Conservation (phyloP, 2,888 invertebrate genomes). For the Piscicola geometra region DNA sequence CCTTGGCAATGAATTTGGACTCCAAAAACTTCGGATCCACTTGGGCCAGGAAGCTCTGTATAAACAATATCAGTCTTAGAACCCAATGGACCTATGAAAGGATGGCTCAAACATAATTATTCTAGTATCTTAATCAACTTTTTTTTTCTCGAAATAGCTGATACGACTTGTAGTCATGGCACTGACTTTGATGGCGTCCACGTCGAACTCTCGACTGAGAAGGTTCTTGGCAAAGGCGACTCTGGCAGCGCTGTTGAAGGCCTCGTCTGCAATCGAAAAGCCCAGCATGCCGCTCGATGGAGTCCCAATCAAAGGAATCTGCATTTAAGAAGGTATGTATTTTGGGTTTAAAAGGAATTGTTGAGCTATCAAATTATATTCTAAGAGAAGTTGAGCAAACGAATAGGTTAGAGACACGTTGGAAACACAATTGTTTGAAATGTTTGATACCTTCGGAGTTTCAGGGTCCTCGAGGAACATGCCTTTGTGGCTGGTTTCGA, state of each 20-base stretch:
- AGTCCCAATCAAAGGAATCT: slow-evolving; percentile 1
- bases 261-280: slow-evolving; percentile 4
- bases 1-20: background rate
- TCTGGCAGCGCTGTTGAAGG: background rate
- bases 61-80: no score
- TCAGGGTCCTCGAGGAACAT: background rate
- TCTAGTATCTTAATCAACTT: no score
- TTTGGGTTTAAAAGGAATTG: no score
- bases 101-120: no score
- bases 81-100: no score
- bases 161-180: no score
- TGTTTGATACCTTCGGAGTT: background rate
- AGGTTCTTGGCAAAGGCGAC: background rate
- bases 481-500: slow-evolving; percentile 4
- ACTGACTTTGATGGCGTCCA: background rate
- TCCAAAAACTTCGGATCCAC: background rate
- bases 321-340: no score
- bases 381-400: no score
- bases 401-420: no score
- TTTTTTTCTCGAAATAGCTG: no score
- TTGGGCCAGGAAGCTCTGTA: background rate
- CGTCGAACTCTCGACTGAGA: background rate
- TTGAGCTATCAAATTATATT: no score
- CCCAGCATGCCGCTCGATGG: background rate
- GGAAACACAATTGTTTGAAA: background rate